Conservation (phyloP, 2,113 vertebrate species). For the Hymenochirus boettgeri region DNA sequence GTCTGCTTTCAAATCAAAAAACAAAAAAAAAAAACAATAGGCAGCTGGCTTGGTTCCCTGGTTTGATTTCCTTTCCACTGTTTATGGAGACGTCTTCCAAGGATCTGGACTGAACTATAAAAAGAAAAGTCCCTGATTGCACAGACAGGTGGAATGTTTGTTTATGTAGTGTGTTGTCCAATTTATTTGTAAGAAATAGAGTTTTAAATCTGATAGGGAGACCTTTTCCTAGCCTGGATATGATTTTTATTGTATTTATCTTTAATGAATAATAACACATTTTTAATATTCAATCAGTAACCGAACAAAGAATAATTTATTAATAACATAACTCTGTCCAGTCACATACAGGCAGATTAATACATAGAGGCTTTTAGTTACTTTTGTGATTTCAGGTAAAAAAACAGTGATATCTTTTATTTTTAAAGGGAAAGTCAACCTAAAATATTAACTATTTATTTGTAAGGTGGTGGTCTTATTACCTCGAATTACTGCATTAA, state of each 20-base stretch:
- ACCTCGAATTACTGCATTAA: too few relatives aligned
- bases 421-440: too few relatives aligned
- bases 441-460: too few relatives aligned
- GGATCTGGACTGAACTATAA: too few relatives aligned
- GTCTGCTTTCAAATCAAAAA: neutral
- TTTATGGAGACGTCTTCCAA: too few relatives aligned
- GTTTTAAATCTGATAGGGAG: slow-evolving; percentile 59
- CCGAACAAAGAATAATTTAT: slow-evolving; percentile 69
- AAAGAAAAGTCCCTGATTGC: slow-evolving; percentile 1
- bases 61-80: too few relatives aligned
- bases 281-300: slow-evolving; percentile 73
- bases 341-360: slow-evolving; percentile 58
- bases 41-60: neutral
- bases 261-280: slow-evolving; percentile 74
- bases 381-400: too few relatives aligned
- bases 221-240: slow-evolving; percentile 56
- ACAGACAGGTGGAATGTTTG: slow-evolving; percentile 30
- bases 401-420: too few relatives aligned
- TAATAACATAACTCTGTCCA: slow-evolving; percentile 61
- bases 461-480: too few relatives aligned
- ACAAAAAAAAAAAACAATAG: neutral
- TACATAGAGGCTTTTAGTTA: slow-evolving; percentile 45
- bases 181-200: too few relatives aligned
- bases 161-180: too few relatives aligned
- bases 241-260: slow-evolving; percentile 66